Conservation (phyloP, 2,797 vertebrate genomes). For the Urocyon cinereoargenteus region DNA sequence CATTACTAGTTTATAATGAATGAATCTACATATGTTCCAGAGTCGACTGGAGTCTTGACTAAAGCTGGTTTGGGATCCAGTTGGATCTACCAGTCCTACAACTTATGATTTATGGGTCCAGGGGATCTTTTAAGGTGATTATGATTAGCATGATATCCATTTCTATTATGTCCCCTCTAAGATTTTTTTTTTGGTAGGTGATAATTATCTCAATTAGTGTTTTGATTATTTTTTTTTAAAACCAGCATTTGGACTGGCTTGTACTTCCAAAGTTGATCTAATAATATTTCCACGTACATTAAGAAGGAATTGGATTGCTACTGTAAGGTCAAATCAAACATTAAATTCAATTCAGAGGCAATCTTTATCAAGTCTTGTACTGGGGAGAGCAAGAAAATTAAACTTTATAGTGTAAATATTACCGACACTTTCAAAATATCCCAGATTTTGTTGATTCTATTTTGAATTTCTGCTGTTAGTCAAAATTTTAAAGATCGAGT, state of each 20-base stretch:
- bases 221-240: neutral
- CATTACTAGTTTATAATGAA: neutral
- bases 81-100: neutral
- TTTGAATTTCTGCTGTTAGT: slow-evolving; percentile 40
- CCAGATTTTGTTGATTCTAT: slow-evolving; percentile 4
- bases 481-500: slow-evolving; percentile 42
- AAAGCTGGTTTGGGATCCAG: neutral
- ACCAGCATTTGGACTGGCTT: neutral
- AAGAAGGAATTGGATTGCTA: neutral
- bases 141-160: neutral
- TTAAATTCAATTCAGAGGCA: slow-evolving; percentile 49
- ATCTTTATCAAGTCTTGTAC: neutral
- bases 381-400: neutral
- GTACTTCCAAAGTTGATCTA: neutral
- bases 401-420: slow-evolving; percentile 7
- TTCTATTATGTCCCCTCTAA: slow-evolving; percentile 35
- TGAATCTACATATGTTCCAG: neutral
- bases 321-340: neutral
- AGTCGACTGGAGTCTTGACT: neutral
- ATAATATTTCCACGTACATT: neutral
- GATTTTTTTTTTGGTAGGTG: neutral
- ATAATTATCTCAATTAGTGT: slow-evolving; percentile 22
- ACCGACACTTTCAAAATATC: slow-evolving; percentile 18
- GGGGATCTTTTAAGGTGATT: neutral
- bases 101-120: neutral